Evolutionary conservation across 2,113 vertebrate species (phyloP), one percentile per base, ranked within the genome.

Genomic region (Oxygymnocypris stewartii): DNA sequence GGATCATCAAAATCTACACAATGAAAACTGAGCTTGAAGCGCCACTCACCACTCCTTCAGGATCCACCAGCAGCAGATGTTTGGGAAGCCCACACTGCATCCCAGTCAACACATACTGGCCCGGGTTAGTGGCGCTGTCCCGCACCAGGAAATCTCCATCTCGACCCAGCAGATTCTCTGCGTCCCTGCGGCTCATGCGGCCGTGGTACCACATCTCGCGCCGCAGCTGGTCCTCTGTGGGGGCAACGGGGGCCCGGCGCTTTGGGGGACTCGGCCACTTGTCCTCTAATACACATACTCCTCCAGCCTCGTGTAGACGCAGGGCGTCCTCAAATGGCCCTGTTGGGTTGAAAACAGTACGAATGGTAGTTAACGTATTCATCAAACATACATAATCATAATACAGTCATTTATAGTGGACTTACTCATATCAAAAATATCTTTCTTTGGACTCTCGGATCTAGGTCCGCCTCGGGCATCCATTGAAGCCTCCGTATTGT

Each of bases 351-450:
- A 69, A 42, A 8, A 69, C 42, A 74, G 44, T 6, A n/a, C 6
- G 1, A 25, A 25, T 31, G n/a, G 18, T 57, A 35, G 11, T 54
- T 20, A 54, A 54, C 1, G 6, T 23, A 59, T 59, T 59, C 18
- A 9, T 59, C 57, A 59, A 23, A 59, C 20, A 16, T 73, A 49
- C 23, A 14, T 25, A 28, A 47, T 73, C 69, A 23, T 23, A 12
- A 23, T 11, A 23, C 35, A 73, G 18, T 73, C 18, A 44, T 79
- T 25, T n/a, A 23, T 76, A 51, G 20, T 7, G 18, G 4, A 91
- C 97, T 89, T 93, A 99, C 98, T 96, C 98, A 99, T 99, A 84
- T 99, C 98, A 83, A 99, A 99, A 8, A 99, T 95, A 89, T 73
- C 69, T 73, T 73, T 73, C 37, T 73, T 73, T 20, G 69, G 69